Percentiles rank a stretch among this genome's conserved stretches.
phyloP scores from a whole-genome alignment of 2,888 invertebrate species.

The Aethes cnicana region DNA sequence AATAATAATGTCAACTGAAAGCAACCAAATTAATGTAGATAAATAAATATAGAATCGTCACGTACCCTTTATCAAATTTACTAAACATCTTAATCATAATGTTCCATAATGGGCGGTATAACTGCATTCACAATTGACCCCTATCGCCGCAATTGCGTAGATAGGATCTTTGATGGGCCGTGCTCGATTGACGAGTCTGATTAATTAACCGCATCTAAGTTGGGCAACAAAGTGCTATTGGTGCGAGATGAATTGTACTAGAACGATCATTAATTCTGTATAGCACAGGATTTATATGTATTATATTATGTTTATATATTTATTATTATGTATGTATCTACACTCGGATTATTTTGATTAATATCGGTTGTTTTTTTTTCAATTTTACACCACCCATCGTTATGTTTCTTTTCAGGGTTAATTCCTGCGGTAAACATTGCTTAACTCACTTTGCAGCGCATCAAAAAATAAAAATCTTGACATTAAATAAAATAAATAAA shows the following conservation, averaged over 20 bases:
- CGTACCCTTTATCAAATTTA: constrained; percentile 21
- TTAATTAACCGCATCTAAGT: constrained; percentile 20
- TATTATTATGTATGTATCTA: no score
- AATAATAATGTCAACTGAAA: no score
- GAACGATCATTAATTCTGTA: background rate
- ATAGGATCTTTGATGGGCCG: constrained; percentile 14
- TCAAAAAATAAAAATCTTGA: no score
- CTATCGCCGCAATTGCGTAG: constrained; percentile 16
- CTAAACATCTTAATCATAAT: constrained; percentile 29
- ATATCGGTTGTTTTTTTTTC: background rate
- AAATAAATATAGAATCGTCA: constrained; percentile 20
- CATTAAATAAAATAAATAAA: no score
- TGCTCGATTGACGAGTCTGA: constrained; percentile 25
- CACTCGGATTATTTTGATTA: background rate
- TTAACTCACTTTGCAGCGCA: no score
- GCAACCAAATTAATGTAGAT: no score
- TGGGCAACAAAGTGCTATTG: constrained; percentile 5
- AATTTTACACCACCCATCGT: background rate
- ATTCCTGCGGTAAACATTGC: no score
- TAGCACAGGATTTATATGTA: background rate
- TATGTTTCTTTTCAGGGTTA: background rate
- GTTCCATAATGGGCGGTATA: constrained; percentile 7
- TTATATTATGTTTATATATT: no score
- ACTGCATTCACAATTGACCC: constrained; percentile 27
- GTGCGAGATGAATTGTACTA: background rate